Conservation (phyloP, 2,113 vertebrate species). For the Hyla sarda region DNA sequence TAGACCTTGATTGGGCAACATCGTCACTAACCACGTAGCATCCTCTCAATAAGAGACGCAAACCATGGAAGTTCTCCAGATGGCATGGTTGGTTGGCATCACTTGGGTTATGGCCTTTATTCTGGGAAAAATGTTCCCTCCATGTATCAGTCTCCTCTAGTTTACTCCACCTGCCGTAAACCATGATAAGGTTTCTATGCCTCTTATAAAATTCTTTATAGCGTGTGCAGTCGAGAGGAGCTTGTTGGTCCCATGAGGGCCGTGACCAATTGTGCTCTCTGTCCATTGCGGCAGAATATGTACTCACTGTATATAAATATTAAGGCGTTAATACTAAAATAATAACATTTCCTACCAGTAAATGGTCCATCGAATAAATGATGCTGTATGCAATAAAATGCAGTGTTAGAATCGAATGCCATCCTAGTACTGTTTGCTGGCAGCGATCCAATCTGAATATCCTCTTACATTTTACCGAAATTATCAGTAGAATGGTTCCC, state of each 20-base stretch:
- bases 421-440: background rate
- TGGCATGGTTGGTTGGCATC: background rate
- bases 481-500: conserved; percentile 3
- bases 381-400: background rate
- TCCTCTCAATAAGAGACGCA: background rate
- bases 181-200: background rate
- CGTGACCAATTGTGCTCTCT: background rate
- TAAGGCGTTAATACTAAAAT: background rate
- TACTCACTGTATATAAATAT: background rate
- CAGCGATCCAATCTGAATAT: background rate
- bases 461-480: conserved; percentile 14
- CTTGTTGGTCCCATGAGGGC: background rate
- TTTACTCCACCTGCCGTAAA: background rate
- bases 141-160: background rate
- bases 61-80: background rate
- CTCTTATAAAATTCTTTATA: background rate
- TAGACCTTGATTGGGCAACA: no score
- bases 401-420: background rate
- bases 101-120: no score
- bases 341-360: background rate
- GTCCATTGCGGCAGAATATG: background rate
- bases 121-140: background rate
- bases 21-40: background rate
- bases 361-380: background rate
- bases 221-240: background rate